phyloP scores from a whole-genome alignment of 2,113 vertebrate genomes.

The Grammomys dolichurus region DNA sequence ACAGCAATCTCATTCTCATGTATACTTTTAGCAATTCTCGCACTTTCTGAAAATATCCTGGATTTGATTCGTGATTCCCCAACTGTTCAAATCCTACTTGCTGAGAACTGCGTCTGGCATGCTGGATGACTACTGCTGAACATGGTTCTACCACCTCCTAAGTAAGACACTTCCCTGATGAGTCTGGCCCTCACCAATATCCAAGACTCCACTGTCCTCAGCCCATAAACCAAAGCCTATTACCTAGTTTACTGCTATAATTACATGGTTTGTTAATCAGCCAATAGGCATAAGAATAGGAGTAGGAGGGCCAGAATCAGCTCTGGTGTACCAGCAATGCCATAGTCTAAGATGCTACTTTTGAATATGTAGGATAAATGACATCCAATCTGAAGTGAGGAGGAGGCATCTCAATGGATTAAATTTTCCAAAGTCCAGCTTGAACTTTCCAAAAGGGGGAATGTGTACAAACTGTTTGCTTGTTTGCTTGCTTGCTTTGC shows the following conservation, averaged over 20 bases:
- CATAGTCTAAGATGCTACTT: not conserved
- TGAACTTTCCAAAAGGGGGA: not conserved
- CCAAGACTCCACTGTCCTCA: not conserved
- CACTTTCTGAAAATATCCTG: slow-evolving; percentile 57
- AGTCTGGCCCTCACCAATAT: not conserved
- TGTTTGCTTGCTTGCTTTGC: not conserved
- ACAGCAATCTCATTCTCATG: not conserved
- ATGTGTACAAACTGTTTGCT: not conserved
- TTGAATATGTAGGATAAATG: not conserved
- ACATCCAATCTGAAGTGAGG: not conserved
- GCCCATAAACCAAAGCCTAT: not conserved
- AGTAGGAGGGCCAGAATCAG: not conserved
- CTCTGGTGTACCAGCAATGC: not conserved
- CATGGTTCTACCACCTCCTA: not conserved
- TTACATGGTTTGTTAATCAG: not conserved
- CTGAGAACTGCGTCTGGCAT: not conserved
- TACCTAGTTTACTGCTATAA: not conserved
- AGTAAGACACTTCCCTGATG: not conserved
- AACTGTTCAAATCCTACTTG: slow-evolving; percentile 45
- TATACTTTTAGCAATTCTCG: slow-evolving; percentile 30
- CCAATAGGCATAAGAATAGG: not conserved
- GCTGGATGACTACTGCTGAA: not conserved
- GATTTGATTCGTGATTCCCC: slow-evolving; percentile 2
- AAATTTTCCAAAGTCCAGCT: not conserved
- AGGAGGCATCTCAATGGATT: not conserved